A percentile compares a stretch with the other conserved stretches of the same genome.
Evolutionary conservation across 92 coral and sea anemone species (phyloP).

Genomic region (Pocillopora grandis): DNA sequence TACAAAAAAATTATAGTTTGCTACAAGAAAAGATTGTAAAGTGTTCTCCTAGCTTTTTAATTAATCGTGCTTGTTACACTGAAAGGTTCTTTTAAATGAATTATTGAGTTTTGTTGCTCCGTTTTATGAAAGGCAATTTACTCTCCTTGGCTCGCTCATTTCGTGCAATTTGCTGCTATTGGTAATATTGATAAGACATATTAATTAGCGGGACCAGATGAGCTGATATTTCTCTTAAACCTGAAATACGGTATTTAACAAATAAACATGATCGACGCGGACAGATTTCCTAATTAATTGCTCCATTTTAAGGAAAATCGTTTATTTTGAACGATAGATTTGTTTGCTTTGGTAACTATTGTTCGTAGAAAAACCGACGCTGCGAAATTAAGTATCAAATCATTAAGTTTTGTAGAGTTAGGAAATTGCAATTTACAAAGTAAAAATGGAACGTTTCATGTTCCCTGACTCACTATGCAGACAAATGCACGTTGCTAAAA

Average conservation of each 20-base stretch:
- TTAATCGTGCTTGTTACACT: not conserved
- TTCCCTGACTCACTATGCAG: not conserved
- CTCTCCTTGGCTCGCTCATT: slow-evolving; percentile 2
- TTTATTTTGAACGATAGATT: slow-evolving; percentile 6
- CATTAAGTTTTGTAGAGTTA: not conserved
- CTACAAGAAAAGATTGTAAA: not conserved
- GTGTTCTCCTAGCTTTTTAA: not conserved
- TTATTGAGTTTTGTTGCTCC: slow-evolving; percentile 21
- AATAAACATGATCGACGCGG: slow-evolving; percentile 22
- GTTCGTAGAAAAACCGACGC: slow-evolving; percentile 23
- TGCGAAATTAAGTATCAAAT: not conserved
- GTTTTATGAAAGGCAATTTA: not conserved
- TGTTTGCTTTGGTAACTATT: slow-evolving; percentile 21
- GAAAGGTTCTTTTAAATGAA: slow-evolving; percentile 2
- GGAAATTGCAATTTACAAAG: not conserved
- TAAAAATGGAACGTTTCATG: not conserved
- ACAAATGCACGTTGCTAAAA: not conserved
- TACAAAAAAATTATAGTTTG: not conserved
- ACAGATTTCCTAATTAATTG: slow-evolving; percentile 2
- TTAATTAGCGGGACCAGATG: not conserved
- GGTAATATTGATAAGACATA: not conserved
- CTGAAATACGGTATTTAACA: not conserved
- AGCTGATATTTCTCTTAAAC: slow-evolving; percentile 9
- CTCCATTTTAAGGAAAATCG: slow-evolving; percentile 19
- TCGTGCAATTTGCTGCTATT: not conserved